Evolutionary conservation across 2,888 invertebrate genomes (phyloP), one percentile per base, ranked within the genome.

Genomic region (Plutella xylostella): DNA sequence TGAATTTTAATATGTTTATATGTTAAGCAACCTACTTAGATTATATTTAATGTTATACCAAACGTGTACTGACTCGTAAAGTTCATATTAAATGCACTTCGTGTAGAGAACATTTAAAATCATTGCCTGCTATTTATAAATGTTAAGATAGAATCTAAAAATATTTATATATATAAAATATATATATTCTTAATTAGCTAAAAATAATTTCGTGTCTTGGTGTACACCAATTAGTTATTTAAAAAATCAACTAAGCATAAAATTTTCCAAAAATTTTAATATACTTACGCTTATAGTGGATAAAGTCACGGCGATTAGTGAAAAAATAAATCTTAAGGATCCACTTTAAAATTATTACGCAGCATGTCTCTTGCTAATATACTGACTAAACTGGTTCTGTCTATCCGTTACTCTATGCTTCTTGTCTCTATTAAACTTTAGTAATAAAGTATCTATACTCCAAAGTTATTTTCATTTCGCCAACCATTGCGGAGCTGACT

Each of bases 391-490:
- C 43, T 35, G 34, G 9, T 43, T 37, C 59, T 68, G 45, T 61
- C 61, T 61, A 52, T 55, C 59, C 56, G 55, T 61, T 61, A 61
- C 65, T 74, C n/a, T 68, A 69, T 58, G 79, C 80, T 79, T 78
- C 65, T 72, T 76, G 72, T 73, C 72, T 69, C 68, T 65, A 56
- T 34, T 64, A 70, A 77, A 72, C 54, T 61, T 70, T 80, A 80
- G 77, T 80, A 83, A 82, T 83, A 82, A 83, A 82, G 72, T 80
- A 78, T 75, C 72, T 80, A 66, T 83, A 82, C 71, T 80, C 83
- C 77, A 79, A 77, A 79, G 76, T 80, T 70, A 76, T 72, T 80
- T 82, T 83, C 65, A 82, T 83, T 82, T 77, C 76, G 76, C 74
- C 79, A 70, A 59, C 62, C 68, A 64, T 67, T 68, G 76, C 63